These are phyloP conservation scores for Seladonia tumulorum DNA, from an alignment of 2,888 invertebrate species.

Conservation along the genomic window DNA sequence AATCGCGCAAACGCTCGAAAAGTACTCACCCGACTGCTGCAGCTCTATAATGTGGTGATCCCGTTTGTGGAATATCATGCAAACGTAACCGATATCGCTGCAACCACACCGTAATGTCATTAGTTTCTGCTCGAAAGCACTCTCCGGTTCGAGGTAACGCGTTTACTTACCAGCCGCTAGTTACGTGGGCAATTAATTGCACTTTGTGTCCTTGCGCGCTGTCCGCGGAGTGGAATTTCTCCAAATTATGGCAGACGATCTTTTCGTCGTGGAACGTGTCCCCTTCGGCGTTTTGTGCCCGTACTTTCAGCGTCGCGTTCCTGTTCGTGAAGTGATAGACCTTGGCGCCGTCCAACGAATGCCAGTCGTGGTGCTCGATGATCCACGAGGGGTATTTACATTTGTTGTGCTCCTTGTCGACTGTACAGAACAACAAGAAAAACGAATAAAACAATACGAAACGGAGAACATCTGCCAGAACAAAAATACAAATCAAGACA, in stretches of 20 bases:
- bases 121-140: background rate
- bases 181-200: conserved; percentile 90
- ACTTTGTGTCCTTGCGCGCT: conserved; percentile 85
- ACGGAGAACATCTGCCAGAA: background rate
- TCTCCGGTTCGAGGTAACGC: background rate
- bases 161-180: conserved; percentile 90
- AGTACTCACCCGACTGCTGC: conserved; percentile 86
- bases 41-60: conserved; percentile 90
- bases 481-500: background rate
- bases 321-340: conserved; percentile 90
- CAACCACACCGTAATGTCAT: conserved; percentile 71
- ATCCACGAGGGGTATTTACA: conserved; percentile 93
- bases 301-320: conserved; percentile 89
- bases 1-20: background rate
- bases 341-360: conserved; percentile 90
- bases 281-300: conserved; percentile 78
- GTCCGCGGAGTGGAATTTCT: conserved; percentile 77
- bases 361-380: conserved; percentile 92
- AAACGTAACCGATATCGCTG: conserved; percentile 92
- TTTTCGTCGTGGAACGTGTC: conserved; percentile 82
- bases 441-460: background rate
- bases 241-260: conserved; percentile 81
- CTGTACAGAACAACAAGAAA: conserved; percentile 82
- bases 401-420: conserved; percentile 90
- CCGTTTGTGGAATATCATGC: conserved; percentile 90